A percentile compares a stretch with the other conserved stretches of the same genome.
These are phyloP conservation scores for Gymnocheta viridis DNA, from an alignment of 2,888 invertebrate species.

Conservation along the genomic window DNA sequence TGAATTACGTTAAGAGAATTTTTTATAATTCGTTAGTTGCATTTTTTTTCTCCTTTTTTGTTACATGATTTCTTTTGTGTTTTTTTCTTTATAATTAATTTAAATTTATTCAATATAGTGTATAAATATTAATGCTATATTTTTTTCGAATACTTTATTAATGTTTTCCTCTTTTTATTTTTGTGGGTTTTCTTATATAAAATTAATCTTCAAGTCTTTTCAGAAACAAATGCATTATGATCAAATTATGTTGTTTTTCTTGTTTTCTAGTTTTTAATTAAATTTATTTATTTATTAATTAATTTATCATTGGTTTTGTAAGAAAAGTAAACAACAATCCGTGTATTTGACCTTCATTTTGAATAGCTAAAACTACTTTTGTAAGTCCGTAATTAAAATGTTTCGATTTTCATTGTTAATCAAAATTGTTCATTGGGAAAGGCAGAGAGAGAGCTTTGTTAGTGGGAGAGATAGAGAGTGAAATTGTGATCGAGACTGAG, in stretches of 20 bases:
- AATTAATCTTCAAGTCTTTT: constrained; percentile 71
- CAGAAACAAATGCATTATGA: constrained; percentile 70
- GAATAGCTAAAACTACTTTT: constrained; percentile 62
- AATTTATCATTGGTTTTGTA: constrained; percentile 22
- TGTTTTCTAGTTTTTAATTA: constrained; percentile 27
- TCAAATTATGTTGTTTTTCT: constrained; percentile 61
- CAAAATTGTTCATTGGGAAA: constrained; percentile 51
- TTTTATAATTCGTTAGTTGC: constrained; percentile 46
- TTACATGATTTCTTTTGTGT: constrained; percentile 37
- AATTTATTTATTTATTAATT: constrained; percentile 19
- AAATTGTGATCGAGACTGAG: not conserved
- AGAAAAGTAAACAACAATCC: constrained; percentile 54
- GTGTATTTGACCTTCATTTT: constrained; percentile 44
- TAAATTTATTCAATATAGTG: constrained; percentile 45
- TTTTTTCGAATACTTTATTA: constrained; percentile 50
- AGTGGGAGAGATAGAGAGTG: not conserved
- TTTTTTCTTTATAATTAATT: constrained; percentile 40
- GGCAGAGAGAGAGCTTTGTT: constrained; percentile 46
- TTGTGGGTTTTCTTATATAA: constrained; percentile 65
- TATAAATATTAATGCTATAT: constrained; percentile 65
- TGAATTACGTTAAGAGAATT: constrained; percentile 48
- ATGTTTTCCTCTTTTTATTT: constrained; percentile 25
- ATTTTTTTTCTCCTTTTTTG: constrained; percentile 50
- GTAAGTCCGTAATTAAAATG: constrained; percentile 57
- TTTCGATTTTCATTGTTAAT: constrained; percentile 40